phyloP scores from a whole-genome alignment of 2,888 invertebrate species.

The Oligia fasciuncula region DNA sequence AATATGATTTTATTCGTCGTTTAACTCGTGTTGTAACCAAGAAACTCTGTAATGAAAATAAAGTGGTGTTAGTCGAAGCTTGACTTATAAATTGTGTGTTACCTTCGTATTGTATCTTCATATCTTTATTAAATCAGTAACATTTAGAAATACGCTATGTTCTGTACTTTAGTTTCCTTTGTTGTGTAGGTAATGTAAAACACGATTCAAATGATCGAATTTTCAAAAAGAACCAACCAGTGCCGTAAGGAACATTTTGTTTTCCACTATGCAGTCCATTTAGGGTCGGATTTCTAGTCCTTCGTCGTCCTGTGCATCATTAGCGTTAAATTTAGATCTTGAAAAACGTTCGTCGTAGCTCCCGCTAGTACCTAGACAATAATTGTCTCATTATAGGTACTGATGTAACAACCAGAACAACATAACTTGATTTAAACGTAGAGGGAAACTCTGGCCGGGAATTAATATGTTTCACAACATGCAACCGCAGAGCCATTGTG shows the following conservation, averaged over 20 bases:
- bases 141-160: background rate
- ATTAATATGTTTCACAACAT: background rate
- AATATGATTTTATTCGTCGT: constrained; percentile 32
- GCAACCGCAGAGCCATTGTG: background rate
- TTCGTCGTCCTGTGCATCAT: background rate
- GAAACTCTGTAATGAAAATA: constrained; percentile 9
- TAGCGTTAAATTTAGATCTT: constrained; percentile 5
- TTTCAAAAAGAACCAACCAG: no score
- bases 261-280: no score
- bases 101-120: background rate
- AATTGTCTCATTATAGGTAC: background rate
- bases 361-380: background rate
- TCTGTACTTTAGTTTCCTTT: background rate
- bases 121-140: background rate
- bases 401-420: background rate
- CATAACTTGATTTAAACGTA: background rate
- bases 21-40: constrained; percentile 1
- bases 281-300: background rate
- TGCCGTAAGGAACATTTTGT: background rate
- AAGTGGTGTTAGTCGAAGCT: background rate
- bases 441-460: background rate
- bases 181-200: background rate
- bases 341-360: background rate
- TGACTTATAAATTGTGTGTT: background rate
- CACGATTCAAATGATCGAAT: background rate